Evolutionary conservation across 2,113 vertebrate genomes (phyloP).

Genomic region (Hemiscyllium ocellatum): DNA sequence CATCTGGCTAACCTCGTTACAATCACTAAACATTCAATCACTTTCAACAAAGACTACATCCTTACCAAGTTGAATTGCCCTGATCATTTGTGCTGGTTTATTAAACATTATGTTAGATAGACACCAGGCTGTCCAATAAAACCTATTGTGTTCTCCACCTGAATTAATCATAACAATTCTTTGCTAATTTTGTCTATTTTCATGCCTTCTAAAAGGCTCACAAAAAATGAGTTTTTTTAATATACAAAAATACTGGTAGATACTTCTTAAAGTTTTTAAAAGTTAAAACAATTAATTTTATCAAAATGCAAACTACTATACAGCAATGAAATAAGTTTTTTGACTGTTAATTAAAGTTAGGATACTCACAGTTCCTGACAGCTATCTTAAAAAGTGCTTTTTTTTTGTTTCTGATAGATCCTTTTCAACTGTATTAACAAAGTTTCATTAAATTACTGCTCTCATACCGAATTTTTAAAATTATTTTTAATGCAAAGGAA

Average conservation of each 20-base stretch:
- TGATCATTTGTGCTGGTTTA: not conserved
- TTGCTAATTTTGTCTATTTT: not conserved
- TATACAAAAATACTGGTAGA: not conserved
- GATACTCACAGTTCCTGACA: not conserved
- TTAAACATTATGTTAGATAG: not conserved
- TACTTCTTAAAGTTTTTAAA: not conserved
- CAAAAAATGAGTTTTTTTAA: not conserved
- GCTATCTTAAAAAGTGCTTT: not conserved
- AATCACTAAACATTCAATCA: not conserved
- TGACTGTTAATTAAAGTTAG: not conserved
- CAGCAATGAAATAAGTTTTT: not conserved
- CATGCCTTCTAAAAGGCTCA: not conserved
- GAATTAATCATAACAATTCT: not conserved
- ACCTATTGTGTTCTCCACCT: not conserved
- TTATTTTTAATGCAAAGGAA: not conserved
- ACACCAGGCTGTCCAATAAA: not conserved
- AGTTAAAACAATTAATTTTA: not conserved
- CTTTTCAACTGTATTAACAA: not conserved
- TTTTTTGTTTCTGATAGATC: not conserved
- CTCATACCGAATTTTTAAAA: not conserved
- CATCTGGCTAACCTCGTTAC: no score
- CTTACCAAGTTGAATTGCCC: not conserved
- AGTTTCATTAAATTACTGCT: not conserved
- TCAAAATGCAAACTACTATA: not conserved
- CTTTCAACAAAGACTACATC: not conserved